Evolutionary conservation across 1,140 invertebrate species (phyloP), one percentile per base, ranked within the genome.

Genomic region (Nephila pilipes): DNA sequence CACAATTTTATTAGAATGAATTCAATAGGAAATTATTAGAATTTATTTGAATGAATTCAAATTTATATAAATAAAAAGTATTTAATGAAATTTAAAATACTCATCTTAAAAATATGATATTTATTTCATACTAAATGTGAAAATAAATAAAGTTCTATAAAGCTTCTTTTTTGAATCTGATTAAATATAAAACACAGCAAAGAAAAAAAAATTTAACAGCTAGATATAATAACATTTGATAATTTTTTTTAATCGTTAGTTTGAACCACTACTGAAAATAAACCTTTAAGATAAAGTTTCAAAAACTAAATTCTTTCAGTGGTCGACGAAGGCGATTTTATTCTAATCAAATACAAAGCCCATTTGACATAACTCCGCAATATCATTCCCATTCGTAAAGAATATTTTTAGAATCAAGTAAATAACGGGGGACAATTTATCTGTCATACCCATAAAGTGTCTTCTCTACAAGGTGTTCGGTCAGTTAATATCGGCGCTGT

Each of bases 401-500:
- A 75, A 75, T 75, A 75, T 75, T 75, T 75, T 75, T 75, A 75
- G 69, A 75, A 75, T 75, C 69, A 29, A 32, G 69, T 75, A 75
- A 75, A 75, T 75, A 75, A 25, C 29, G 29, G 69, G 12, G 29
- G 69, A 75, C 69, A 75, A 75, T 75, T 75, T 75, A 36, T 75
- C 69, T 75, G 69, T 75, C 69, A 75, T 16, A 36, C 18, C 69
- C 69, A 32, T 75, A 75, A 75, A 75, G 29, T 75, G 69, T 75
- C 69, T 75, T 75, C 69, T 36, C 69, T 25, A 36, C 69, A 75
- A 75, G 69, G 80, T 81, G 46, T 81, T 55, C 80, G 36, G 80
- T 81, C 46, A 81, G 46, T 81, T 81, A 54, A 81, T 81, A 81
- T 81, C 80, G 80, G n/a, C 80, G 46, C 80, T 81, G 46, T 81